A percentile compares a stretch with the other conserved stretches of the same genome.
Evolutionary conservation across 2,113 vertebrate species (phyloP).

Genomic region (Pyrgilauda ruficollis): DNA sequence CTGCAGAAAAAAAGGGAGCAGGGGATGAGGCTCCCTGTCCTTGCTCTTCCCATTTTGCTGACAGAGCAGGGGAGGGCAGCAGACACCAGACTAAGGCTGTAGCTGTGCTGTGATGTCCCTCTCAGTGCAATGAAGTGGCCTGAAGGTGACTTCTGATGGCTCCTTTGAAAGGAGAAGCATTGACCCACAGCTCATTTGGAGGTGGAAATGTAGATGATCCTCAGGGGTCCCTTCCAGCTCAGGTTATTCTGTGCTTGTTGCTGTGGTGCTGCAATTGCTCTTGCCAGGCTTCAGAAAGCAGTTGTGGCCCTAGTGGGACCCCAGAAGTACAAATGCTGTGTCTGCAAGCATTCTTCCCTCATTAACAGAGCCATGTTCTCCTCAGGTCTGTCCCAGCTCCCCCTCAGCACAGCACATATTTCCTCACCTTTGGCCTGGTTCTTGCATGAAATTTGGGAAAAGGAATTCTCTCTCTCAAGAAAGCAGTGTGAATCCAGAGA

Average conservation of each 20-base stretch:
- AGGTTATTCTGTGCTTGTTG: background rate
- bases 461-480: background rate
- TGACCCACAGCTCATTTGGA: background rate
- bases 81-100: background rate
- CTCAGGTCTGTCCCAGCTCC: background rate
- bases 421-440: too few relatives aligned
- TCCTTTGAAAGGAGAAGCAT: background rate
- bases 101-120: background rate
- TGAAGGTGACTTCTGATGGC: background rate
- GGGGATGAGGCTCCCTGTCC: background rate
- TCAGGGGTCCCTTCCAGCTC: background rate
- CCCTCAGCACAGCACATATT: background rate
- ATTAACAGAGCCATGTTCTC: background rate
- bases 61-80: background rate
- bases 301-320: background rate
- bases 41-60: background rate
- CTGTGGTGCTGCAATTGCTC: background rate
- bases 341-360: background rate
- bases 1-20: background rate
- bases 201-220: background rate
- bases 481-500: background rate
- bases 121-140: background rate
- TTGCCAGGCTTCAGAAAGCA: background rate
- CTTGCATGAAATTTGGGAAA: background rate
- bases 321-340: background rate